Conservation (phyloP, 2,797 vertebrate species). For the Arnoldichthys spilopterus region DNA sequence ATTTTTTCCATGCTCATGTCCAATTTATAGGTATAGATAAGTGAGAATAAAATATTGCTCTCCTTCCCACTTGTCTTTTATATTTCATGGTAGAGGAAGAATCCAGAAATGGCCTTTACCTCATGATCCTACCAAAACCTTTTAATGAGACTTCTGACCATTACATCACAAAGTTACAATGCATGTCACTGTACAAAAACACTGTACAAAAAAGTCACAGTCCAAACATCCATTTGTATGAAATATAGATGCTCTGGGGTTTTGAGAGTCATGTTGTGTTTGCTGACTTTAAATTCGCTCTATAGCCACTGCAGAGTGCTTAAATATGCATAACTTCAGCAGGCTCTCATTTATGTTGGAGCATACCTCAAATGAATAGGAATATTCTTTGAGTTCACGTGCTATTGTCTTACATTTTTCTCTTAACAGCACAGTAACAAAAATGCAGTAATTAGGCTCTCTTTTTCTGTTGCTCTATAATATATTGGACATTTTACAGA, state of each 20-base stretch:
- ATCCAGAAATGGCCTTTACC: not conserved
- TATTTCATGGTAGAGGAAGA: not conserved
- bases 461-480: not conserved
- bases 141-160: not conserved
- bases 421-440: not conserved
- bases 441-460: not conserved
- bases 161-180: not conserved
- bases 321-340: conserved; percentile 12
- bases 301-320: not conserved
- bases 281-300: not conserved
- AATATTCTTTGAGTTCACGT: not conserved
- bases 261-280: not conserved
- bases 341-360: conserved; percentile 4
- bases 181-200: not conserved
- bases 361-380: not conserved
- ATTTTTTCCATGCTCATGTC: too few relatives aligned
- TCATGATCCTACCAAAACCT: not conserved
- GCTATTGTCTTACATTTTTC: not conserved
- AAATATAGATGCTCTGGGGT: conserved; percentile 14
- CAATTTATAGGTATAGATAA: too few relatives aligned
- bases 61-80: not conserved
- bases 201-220: too few relatives aligned
- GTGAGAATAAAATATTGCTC: not conserved
- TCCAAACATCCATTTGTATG: conserved; percentile 14
- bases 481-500: too few relatives aligned